Percentiles rank a stretch among this genome's conserved stretches.
Conservation (phyloP, 2,888 invertebrate genomes). For the Plemyria rubiginata region DNA sequence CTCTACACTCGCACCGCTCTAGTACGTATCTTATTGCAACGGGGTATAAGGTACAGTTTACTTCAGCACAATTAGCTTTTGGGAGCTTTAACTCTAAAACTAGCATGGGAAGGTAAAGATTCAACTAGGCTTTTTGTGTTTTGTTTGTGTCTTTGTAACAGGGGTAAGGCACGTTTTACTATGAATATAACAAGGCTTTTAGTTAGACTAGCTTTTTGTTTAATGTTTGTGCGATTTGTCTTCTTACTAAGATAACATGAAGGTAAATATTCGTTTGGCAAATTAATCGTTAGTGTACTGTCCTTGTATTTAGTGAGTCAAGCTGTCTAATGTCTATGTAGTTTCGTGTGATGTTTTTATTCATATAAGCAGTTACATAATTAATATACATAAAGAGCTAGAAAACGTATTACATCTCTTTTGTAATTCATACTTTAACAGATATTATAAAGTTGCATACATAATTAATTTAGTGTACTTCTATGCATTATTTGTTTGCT, state of each 20-base stretch:
- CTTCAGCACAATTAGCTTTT: conserved; percentile 14
- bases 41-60: conserved; percentile 31
- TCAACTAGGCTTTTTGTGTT: conserved; percentile 22
- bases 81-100: conserved; percentile 7
- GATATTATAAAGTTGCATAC: too few relatives aligned
- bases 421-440: too few relatives aligned
- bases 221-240: conserved; percentile 13
- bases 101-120: conserved; percentile 18
- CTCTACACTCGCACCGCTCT: conserved; percentile 92
- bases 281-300: not conserved
- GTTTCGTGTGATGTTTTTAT: not conserved
- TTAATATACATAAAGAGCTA: not conserved
- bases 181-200: not conserved
- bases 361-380: not conserved
- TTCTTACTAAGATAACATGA: not conserved
- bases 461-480: too few relatives aligned
- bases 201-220: conserved; percentile 8
- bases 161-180: conserved; percentile 3
- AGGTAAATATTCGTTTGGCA: conserved; percentile 2
- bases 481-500: conserved; percentile 4
- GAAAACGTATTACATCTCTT: not conserved
- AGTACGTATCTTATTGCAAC: conserved; percentile 86
- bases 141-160: conserved; percentile 11
- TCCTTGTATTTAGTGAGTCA: not conserved
- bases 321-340: not conserved